Conservation (phyloP, 2,888 invertebrate genomes). For the Tetranychus truncatus region DNA sequence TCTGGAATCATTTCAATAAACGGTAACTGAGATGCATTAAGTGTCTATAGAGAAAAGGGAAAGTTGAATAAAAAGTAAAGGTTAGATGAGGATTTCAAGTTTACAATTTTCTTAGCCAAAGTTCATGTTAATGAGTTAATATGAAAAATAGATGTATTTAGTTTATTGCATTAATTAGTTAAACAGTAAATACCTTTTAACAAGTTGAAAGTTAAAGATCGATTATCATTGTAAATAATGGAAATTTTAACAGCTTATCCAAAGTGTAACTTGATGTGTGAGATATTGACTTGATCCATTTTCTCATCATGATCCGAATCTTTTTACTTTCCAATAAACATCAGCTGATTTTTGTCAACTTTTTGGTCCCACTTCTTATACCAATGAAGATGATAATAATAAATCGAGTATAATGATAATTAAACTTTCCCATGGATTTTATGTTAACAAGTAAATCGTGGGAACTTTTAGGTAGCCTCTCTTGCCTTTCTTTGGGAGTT, state of each 20-base stretch:
- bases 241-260: background rate
- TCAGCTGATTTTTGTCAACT: background rate
- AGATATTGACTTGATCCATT: background rate
- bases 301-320: background rate
- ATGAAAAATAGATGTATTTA: too few species aligned
- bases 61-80: too few species aligned
- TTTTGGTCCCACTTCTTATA: background rate
- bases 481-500: background rate
- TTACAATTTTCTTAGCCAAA: too few species aligned
- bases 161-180: too few species aligned
- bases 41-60: too few species aligned
- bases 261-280: background rate
- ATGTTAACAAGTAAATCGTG: background rate
- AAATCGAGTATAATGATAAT: background rate
- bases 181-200: background rate
- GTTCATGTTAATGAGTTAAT: too few species aligned
- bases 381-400: background rate
- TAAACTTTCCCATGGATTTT: background rate
- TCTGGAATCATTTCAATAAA: too few species aligned
- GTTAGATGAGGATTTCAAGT: too few species aligned
- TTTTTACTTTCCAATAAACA: background rate
- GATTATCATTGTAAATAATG: too few species aligned
- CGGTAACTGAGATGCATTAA: too few species aligned
- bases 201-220: background rate
- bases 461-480: background rate